Base-by-base conservation (phyloP, 2,113 vertebrate species). In the Odontophorus gujanensis region DNA sequence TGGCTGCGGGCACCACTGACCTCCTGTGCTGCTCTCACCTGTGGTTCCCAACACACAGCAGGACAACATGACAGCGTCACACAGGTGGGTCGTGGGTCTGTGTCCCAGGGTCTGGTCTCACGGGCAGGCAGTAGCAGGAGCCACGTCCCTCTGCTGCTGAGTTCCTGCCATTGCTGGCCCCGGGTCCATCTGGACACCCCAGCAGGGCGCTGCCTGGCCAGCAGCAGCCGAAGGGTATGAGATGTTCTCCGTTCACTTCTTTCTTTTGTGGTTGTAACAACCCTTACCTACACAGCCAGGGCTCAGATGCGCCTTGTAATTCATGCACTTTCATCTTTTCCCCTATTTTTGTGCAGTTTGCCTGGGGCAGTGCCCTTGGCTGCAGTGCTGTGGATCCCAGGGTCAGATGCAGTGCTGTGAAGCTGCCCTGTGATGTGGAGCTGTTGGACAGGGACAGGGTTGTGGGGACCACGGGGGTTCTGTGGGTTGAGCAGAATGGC, bases 311-410 rank as follows among this genome's bases (percentile, higher is more conserved):
- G 26, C 83, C 67, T 87, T 74, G 55, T 28, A 36, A 51, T 13
- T 25, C 72, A 4, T 6, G 6, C 9, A 4, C 2, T 28, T 55
- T 8, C 34, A 63, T 28, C 19, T 32, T 7, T 1, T 0, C 22
- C 13, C 25, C 18, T 18, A 1, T 28, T 63, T 69, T 53, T 32
- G 1, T 4, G 50, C 48, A 20, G 12, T 13, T 4, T 20, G 83
- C 87, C 83, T 25, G 61, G 78, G 78, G 78, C 87, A 50, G 15
- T 40, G 82, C 87, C 45, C 51, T 43, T 0, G 6, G 77, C 65
- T 61, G 3, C 34, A 0, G 8, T 45, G 4, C 58, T 4, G 2
- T 32, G 59, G 85, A 61, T 77, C 63, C 30, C 50, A 5, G 51
- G 58, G 45, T 45, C 72, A 50, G 17, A 30, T 1, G 11, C 48